Evolutionary conservation across 1,140 invertebrate genomes (phyloP), one percentile per base, ranked within the genome.

Genomic region (Ctenoplectra terminalis): DNA sequence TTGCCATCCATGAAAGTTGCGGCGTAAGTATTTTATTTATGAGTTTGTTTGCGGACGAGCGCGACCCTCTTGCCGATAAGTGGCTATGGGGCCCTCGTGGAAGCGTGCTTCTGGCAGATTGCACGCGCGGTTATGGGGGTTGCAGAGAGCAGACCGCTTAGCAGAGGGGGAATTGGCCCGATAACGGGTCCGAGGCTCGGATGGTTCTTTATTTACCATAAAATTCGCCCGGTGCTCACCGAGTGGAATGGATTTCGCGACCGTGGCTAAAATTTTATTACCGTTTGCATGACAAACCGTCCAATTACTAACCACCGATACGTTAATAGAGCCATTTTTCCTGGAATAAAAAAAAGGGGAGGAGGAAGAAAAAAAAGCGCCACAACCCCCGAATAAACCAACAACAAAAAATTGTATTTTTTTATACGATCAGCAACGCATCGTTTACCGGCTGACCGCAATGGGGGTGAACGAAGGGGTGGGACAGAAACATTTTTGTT

Each of bases 61-160:
- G 50, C 82, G 70, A 81, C 83, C 76, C 83, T 64, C 69, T 29
- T 66, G 37, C 67, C 66, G 83, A 86, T 85, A 86, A 86, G 84
- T 86, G 84, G 84, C 78, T 52, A 69, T 50, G 78, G 60, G 74
- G 31, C 26, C 58, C 77, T 77, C 78, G 67, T 84, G 77, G 66
- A 63, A 82, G 86, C 50, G 77, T 87, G 86, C 80, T 87, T 77
- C 81, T 84, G 86, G 85, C 86, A 87, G 86, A 87, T 87, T 87
- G 86, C 86, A 76, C 79, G 54, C 77, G 71, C 66, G 63, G 70
- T 75, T 83, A 83, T 63, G 84, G 81, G 83, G 84, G 71, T 67
- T 76, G 69, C 56, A 58, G 4, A 26, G 6, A 58, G 56, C n/a
- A 15, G 40, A 58, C 58, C 58, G 63, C 56, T 78, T 76, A 69